Evolutionary conservation across 2,113 vertebrate species (phyloP).

Genomic region (Octodon degus): DNA sequence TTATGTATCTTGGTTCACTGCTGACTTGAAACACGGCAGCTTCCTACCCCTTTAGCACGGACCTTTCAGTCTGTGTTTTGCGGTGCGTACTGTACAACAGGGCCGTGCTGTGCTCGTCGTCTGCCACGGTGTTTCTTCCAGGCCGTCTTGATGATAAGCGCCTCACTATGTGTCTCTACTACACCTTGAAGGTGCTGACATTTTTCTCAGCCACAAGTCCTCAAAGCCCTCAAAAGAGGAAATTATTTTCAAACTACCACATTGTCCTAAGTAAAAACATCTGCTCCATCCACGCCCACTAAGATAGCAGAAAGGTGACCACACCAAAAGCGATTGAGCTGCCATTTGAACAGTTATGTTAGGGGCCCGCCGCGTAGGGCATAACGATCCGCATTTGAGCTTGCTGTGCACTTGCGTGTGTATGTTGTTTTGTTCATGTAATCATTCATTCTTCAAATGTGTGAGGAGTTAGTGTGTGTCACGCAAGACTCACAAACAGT

Average conservation of each 20-base stretch:
- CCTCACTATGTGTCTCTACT: not conserved
- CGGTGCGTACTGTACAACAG: not conserved
- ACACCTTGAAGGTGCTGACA: not conserved
- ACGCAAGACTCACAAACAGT: not conserved
- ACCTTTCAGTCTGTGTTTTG: not conserved
- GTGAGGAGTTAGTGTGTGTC: not conserved
- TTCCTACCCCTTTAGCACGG: not conserved
- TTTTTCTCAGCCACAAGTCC: slow-evolving; percentile 49
- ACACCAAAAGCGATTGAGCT: slow-evolving; percentile 13
- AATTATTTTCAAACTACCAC: slow-evolving; percentile 65
- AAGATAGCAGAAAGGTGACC: not conserved
- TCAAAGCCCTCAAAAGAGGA: slow-evolving; percentile 58
- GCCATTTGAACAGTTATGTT: slow-evolving; percentile 47
- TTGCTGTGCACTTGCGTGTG: not conserved
- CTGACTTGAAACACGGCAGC: not conserved
- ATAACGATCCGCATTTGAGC: not conserved
- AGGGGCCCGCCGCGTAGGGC: not conserved
- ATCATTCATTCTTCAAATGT: slow-evolving; percentile 21
- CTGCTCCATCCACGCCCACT: slow-evolving; percentile 49
- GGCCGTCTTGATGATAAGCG: not conserved
- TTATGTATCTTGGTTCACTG: not conserved
- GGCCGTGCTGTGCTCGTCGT: not conserved
- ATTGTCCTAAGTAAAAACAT: slow-evolving; percentile 69
- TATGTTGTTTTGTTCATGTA: not conserved
- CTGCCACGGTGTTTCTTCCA: slow-evolving; percentile 16